Evolutionary conservation across 2,888 invertebrate genomes (phyloP), one percentile per base, ranked within the genome.

Genomic region (Ennomos fuscantarius): DNA sequence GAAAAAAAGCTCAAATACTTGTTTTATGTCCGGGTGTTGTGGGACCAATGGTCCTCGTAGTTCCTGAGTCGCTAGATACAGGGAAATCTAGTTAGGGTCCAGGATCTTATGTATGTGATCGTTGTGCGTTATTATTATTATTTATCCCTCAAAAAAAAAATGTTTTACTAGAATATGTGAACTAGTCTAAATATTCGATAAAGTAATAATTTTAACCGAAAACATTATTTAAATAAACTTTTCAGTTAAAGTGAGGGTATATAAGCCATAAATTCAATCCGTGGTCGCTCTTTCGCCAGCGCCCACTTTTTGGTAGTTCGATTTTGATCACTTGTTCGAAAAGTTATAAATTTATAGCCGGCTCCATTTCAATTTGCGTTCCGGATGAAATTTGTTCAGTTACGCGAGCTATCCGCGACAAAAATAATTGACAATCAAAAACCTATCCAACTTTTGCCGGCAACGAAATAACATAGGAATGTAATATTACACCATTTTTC

Each of bases 291-390:
- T 86, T 82, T 83, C 82, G 72, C 69, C 73, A 70, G 68, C 74
- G 79, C 69, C 76, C 78, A 82, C 77, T 88, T 89, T 89, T 88
- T 86, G n/a, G 79, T 85, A 88, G 85, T 86, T 84, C 81, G 77
- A 84, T 86, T 86, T 84, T 84, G 87, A 90, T 89, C 86, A 86
- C 87, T 87, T 83, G 85, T 84, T 86, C 76, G 78, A 78, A 87
- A 88, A 88, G 88, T 90, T 86, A 75, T 85, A 82, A 89, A 89
- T 88, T 87, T 88, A 89, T 87, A 77, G 82, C 76, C 77, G 63
- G 77, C 76, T 75, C 76, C 76, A 81, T 86, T 89, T 82, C 86
- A 87, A 87, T 89, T 88, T 82, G 72, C 69, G 70, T 70, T 70
- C 70, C 71, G 76, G 79, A 75, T 76, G 74, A 78, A 80, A 77